A percentile compares a stretch with the other conserved stretches of the same genome.
phyloP scores from a whole-genome alignment of 2,113 vertebrate genomes.

The Syngnathus floridae region DNA sequence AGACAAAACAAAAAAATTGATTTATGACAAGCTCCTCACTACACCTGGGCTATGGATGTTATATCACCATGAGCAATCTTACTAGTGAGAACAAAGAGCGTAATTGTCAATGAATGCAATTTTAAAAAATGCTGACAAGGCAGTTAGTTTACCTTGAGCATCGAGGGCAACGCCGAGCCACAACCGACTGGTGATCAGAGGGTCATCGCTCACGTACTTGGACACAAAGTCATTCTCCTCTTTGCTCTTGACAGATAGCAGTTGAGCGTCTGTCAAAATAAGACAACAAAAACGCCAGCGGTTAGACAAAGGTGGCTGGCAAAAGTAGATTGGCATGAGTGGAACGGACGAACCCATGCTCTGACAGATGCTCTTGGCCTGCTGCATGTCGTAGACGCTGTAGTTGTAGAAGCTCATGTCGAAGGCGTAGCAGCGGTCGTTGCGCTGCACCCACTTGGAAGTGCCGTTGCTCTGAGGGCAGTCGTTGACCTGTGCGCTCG shows the following conservation, averaged over 20 bases:
- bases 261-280: slow-evolving; percentile 69
- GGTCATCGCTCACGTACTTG: slow-evolving; percentile 69
- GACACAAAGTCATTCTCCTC: slow-evolving; percentile 88
- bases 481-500: slow-evolving; percentile 24
- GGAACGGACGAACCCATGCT: slow-evolving; percentile 71
- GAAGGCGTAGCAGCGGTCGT: slow-evolving; percentile 79
- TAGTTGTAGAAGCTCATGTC: slow-evolving; percentile 80
- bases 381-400: slow-evolving; percentile 67
- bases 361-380: slow-evolving; percentile 75
- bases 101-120: too few species aligned
- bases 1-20: too few species aligned
- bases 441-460: slow-evolving; percentile 77
- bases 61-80: too few species aligned
- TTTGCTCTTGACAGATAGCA: slow-evolving; percentile 78
- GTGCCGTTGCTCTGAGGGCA: slow-evolving; percentile 66
- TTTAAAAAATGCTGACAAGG: too few species aligned
- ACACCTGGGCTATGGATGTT: too few species aligned
- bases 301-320: neutral
- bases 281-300: neutral
- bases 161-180: slow-evolving; percentile 79
- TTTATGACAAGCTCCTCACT: too few species aligned
- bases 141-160: slow-evolving; percentile 61
- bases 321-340: neutral
- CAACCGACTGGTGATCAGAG: slow-evolving; percentile 78
- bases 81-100: too few species aligned